Evolutionary conservation across 2,113 vertebrate genomes (phyloP).

Genomic region (Mormyrus iriodes): DNA sequence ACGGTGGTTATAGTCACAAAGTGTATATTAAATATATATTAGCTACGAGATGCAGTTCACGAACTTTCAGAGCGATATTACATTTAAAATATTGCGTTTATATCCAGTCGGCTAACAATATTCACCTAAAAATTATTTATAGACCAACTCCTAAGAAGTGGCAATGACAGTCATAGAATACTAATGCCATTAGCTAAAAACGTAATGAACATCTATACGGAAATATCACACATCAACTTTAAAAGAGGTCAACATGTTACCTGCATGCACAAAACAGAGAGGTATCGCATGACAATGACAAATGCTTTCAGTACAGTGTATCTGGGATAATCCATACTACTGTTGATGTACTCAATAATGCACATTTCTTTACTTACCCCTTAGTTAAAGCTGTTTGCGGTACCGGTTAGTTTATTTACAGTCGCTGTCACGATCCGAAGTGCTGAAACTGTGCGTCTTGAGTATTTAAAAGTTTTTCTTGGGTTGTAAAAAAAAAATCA

Average conservation of each 20-base stretch:
- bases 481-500: not conserved
- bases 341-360: not conserved
- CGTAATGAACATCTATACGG: not conserved
- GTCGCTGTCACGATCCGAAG: constrained; percentile 26
- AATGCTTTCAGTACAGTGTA: not conserved
- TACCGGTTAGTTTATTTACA: constrained; percentile 27
- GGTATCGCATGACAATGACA: not conserved
- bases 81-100: no score
- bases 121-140: no score
- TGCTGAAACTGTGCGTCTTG: constrained; percentile 32
- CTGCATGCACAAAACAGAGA: not conserved
- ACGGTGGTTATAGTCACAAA: no score
- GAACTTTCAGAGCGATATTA: no score
- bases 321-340: not conserved
- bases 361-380: not conserved
- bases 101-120: no score
- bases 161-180: not conserved
- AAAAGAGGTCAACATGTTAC: not conserved
- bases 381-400: not conserved
- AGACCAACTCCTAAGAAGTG: no score
- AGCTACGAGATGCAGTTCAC: no score
- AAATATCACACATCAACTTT: not conserved
- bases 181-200: not conserved
- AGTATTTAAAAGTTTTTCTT: not conserved
- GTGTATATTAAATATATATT: no score